Evolutionary conservation across 2,888 invertebrate species (phyloP).

Genomic region (Caenorhabditis becei): DNA sequence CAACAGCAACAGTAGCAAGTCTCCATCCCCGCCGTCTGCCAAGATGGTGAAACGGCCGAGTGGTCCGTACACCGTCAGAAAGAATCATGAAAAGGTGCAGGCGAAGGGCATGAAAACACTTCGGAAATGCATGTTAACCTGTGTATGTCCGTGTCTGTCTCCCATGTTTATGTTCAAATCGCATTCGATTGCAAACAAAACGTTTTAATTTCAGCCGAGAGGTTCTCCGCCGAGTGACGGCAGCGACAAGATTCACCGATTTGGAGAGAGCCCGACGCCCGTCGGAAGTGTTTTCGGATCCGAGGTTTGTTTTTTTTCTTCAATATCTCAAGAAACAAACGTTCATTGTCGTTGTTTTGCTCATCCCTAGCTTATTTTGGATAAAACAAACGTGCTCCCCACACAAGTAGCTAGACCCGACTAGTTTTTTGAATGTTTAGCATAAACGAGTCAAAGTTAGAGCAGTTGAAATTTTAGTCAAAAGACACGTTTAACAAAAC

Average conservation of each 20-base stretch:
- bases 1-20: conserved; percentile 42
- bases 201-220: conserved; percentile 55
- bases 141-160: conserved; percentile 1
- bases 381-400: neutral
- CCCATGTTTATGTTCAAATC: conserved; percentile 13
- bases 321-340: neutral
- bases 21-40: conserved; percentile 53
- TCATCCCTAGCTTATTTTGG: neutral
- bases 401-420: neutral
- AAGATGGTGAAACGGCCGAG: conserved; percentile 30
- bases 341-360: too few relatives aligned
- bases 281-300: conserved; percentile 39
- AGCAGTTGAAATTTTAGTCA: too few relatives aligned
- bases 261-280: conserved; percentile 68
- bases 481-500: conserved; percentile 1
- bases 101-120: conserved; percentile 3
- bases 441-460: too few relatives aligned
- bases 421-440: neutral
- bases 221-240: conserved; percentile 63
- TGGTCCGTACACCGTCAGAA: conserved; percentile 43
- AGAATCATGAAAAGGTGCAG: conserved; percentile 22
- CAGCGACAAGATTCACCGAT: conserved; percentile 66
- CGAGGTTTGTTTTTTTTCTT: conserved; percentile 38
- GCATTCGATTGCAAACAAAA: neutral
- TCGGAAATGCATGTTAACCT: conserved; percentile 15